Conservation (phyloP, 1,140 invertebrate genomes). For the Bombus sylvicola region DNA sequence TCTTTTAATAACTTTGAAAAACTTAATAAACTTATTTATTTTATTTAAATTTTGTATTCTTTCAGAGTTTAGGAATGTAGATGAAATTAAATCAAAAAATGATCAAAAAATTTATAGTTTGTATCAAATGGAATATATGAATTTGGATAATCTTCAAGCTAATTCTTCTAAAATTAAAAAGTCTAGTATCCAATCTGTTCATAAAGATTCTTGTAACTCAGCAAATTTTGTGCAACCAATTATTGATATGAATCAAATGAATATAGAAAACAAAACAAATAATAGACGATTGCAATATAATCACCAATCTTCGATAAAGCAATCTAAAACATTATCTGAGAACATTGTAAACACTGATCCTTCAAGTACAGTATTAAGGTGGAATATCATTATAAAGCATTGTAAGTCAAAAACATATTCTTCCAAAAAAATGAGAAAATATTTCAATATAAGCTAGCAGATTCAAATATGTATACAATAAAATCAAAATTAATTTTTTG, state of each 20-base stretch:
- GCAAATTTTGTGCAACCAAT: background rate
- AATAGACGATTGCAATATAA: background rate
- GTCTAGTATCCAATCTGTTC: background rate
- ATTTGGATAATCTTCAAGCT: background rate
- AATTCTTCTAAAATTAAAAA: background rate
- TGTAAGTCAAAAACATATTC: background rate
- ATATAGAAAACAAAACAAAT: background rate
- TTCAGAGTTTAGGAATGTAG: background rate
- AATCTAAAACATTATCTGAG: background rate
- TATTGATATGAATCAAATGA: background rate
- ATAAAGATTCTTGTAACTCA: background rate
- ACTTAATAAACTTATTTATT: background rate
- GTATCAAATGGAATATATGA: background rate
- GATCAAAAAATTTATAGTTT: background rate
- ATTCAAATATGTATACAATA: background rate
- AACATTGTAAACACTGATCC: background rate
- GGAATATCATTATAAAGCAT: constrained; percentile 34
- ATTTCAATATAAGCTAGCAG: background rate
- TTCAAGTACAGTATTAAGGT: constrained; percentile 4
- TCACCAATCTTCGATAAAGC: background rate
- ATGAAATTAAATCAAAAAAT: background rate
- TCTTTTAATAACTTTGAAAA: background rate
- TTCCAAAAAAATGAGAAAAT: background rate
- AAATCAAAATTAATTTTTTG: background rate
- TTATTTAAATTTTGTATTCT: background rate